Conservation (phyloP, 2,797 vertebrate genomes). For the Sciaenops ocellatus region DNA sequence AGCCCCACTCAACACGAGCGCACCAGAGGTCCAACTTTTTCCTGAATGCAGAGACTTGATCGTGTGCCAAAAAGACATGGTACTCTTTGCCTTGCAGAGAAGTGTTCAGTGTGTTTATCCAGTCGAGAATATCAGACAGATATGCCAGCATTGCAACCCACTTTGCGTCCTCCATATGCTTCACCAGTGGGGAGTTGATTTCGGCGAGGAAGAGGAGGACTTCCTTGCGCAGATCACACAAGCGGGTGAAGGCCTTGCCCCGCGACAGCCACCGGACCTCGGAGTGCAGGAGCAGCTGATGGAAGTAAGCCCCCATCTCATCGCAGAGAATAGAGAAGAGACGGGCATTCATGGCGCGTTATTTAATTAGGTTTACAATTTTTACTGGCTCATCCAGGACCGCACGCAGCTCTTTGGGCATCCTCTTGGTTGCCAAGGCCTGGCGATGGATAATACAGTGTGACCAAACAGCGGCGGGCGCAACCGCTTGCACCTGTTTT, state of each 20-base stretch:
- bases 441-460: constrained; percentile 6
- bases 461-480: neutral
- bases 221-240: constrained; percentile 2
- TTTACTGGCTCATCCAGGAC: constrained; percentile 4
- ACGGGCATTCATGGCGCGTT: neutral
- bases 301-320: constrained; percentile 18
- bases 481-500: neutral
- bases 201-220: neutral
- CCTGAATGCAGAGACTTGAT: constrained; percentile 7
- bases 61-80: neutral
- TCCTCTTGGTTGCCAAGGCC: neutral
- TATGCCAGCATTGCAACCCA: neutral
- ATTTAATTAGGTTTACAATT: constrained; percentile 11
- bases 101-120: neutral
- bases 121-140: neutral
- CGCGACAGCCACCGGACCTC: neutral
- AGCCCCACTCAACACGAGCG: neutral
- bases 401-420: neutral
- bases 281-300: constrained; percentile 18
- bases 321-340: constrained; percentile 12
- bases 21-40: constrained; percentile 8
- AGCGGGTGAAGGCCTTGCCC: constrained; percentile 1
- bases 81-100: constrained; percentile 15
- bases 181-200: neutral
- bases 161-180: neutral